A percentile compares a stretch with the other conserved stretches of the same genome.
phyloP scores from a whole-genome alignment of 2,888 invertebrate species.

The Crepidodera aurea region DNA sequence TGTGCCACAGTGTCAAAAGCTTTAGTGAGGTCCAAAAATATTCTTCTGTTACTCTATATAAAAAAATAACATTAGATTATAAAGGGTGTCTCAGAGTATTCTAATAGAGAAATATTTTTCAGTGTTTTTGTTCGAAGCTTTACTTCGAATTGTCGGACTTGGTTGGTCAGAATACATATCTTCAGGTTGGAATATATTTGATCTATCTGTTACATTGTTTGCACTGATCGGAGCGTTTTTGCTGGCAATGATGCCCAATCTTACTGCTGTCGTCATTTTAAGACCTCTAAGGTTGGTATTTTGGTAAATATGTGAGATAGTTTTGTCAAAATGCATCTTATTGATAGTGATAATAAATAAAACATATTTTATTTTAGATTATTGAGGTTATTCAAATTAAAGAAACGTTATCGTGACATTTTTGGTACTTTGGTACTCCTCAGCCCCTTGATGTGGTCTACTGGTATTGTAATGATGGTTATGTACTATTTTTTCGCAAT shows the following conservation, averaged over 20 bases:
- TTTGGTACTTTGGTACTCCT: slow-evolving; percentile 60
- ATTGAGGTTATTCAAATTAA: slow-evolving; percentile 78
- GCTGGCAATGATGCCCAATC: slow-evolving; percentile 71
- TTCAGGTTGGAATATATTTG: slow-evolving; percentile 88
- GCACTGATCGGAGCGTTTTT: slow-evolving; percentile 73
- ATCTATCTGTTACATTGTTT: slow-evolving; percentile 73
- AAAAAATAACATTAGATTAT: too few relatives aligned
- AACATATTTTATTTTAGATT: slow-evolving; percentile 53
- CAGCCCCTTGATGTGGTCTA: slow-evolving; percentile 83
- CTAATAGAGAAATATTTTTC: slow-evolving; percentile 52
- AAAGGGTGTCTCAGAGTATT: too few relatives aligned
- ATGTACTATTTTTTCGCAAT: slow-evolving; percentile 91
- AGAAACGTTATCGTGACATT: slow-evolving; percentile 67
- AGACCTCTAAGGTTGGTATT: slow-evolving; percentile 72
- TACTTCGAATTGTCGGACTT: slow-evolving; percentile 75
- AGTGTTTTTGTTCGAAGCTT: slow-evolving; percentile 82
- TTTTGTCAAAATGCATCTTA: not conserved
- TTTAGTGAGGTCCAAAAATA: too few relatives aligned
- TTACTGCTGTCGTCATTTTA: slow-evolving; percentile 77
- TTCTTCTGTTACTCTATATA: too few relatives aligned
- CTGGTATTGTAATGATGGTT: slow-evolving; percentile 82
- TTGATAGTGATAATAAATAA: not conserved
- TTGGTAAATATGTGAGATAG: too few relatives aligned
- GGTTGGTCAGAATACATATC: slow-evolving; percentile 77
- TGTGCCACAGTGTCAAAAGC: too few relatives aligned